phyloP scores from a whole-genome alignment of 23 tunicate genomes.

The Halocynthia aurantium region DNA sequence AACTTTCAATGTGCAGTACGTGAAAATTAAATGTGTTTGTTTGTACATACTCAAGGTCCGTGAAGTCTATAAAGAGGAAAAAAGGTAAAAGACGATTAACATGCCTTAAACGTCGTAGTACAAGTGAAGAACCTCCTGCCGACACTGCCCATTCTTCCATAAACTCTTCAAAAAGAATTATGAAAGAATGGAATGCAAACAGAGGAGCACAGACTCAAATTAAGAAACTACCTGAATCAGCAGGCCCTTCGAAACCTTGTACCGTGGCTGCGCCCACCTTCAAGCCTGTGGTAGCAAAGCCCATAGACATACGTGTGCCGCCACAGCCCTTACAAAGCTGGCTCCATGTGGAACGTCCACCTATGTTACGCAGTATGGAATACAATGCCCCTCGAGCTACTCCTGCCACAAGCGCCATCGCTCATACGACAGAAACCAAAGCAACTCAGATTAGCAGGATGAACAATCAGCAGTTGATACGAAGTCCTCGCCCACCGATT shows the following conservation, averaged over 20 bases:
- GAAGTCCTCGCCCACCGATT: slow-evolving; percentile 14
- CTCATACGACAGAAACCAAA: no score
- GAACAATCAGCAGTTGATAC: slow-evolving; percentile 24
- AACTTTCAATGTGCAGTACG: no score
- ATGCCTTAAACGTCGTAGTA: slow-evolving; percentile 22
- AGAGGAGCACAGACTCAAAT: not conserved
- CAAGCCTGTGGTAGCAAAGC: not conserved
- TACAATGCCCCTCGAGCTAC: no score
- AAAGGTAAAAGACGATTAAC: slow-evolving; percentile 12
- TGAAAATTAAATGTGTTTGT: not conserved
- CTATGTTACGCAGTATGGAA: no score
- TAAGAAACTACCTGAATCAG: not conserved
- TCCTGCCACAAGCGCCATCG: no score
- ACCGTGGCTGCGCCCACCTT: not conserved
- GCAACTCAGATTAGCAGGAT: not conserved
- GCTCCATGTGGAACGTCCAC: no score
- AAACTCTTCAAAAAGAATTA: not conserved
- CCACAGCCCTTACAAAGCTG: no score
- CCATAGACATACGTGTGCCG: not conserved
- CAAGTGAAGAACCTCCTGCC: not conserved
- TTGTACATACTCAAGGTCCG: not conserved
- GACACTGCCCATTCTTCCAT: not conserved
- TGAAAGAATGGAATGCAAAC: slow-evolving; percentile 19
- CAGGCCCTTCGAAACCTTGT: not conserved
- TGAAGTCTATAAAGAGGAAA: not conserved